Percentiles rank a stretch among this genome's conserved stretches.
These are phyloP conservation scores for Numida meleagris DNA, from an alignment of 2,113 vertebrate genomes.

Conservation along the genomic window DNA sequence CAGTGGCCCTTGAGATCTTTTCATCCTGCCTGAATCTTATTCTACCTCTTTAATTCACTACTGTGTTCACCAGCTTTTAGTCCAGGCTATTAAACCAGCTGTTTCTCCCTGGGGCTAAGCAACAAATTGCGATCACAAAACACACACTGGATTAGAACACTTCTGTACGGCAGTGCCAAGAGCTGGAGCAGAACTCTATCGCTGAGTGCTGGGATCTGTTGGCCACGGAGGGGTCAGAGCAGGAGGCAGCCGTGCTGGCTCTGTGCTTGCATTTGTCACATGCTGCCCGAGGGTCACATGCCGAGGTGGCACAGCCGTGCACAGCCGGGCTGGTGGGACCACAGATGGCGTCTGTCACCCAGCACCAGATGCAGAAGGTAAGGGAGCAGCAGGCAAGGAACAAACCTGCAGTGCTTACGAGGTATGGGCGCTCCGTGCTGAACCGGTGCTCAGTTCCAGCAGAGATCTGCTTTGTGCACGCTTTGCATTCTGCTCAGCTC, in stretches of 20 bases:
- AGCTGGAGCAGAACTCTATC: not conserved
- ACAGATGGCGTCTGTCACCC: constrained; percentile 78
- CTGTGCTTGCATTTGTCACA: not conserved
- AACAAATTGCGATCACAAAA: not conserved
- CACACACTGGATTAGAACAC: not conserved
- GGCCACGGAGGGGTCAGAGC: not conserved
- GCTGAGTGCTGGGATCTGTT: not conserved
- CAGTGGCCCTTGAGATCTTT: not conserved
- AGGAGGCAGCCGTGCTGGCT: not conserved
- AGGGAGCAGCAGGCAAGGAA: not conserved
- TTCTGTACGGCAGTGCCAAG: not conserved
- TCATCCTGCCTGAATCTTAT: not conserved
- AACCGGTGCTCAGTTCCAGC: not conserved
- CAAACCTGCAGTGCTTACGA: rapidly evolving
- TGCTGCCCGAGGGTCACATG: not conserved
- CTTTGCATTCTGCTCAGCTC: not conserved
- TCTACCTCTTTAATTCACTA: not conserved
- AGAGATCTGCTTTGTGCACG: not conserved
- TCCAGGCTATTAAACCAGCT: not conserved
- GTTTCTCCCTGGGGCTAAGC: not conserved
- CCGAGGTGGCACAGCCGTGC: not conserved
- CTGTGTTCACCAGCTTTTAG: not conserved
- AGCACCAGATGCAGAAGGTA: constrained; percentile 81
- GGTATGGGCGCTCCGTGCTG: rapidly evolving
- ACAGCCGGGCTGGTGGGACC: not conserved